These are phyloP conservation scores for Anas platyrhynchos DNA, from an alignment of 2,113 vertebrate species.

Conservation along the genomic window DNA sequence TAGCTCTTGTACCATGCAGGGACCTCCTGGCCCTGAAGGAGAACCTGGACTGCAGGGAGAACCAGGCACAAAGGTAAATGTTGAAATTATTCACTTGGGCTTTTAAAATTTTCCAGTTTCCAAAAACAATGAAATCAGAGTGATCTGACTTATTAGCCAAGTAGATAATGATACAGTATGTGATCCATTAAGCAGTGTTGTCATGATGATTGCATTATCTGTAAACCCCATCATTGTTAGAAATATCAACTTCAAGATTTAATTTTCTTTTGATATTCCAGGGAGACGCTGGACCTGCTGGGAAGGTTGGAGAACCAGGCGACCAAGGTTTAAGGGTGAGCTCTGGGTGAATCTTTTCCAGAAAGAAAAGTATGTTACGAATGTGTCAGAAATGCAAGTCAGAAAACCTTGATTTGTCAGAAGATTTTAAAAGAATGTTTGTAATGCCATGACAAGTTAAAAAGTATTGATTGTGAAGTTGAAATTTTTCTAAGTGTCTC, in stretches of 20 bases:
- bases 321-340: slow-evolving; percentile 88
- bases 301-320: slow-evolving; percentile 84
- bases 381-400: neutral
- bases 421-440: neutral
- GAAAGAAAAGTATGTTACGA: neutral
- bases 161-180: neutral
- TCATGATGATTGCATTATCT: neutral
- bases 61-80: slow-evolving; percentile 86
- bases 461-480: neutral
- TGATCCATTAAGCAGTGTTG: neutral
- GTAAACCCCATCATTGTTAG: neutral
- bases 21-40: slow-evolving; percentile 88
- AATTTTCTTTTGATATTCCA: slow-evolving; percentile 58
- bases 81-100: neutral
- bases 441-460: neutral
- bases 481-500: neutral
- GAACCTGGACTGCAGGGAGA: slow-evolving; percentile 89
- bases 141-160: neutral
- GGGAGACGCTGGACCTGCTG: slow-evolving; percentile 84
- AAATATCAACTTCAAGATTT: neutral
- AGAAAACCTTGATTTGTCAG: neutral
- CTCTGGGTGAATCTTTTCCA: neutral
- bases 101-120: neutral
- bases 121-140: neutral
- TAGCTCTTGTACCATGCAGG: slow-evolving; percentile 73